Evolutionary conservation across 2,888 invertebrate genomes (phyloP).

Genomic region (Eristalis intricaria): DNA sequence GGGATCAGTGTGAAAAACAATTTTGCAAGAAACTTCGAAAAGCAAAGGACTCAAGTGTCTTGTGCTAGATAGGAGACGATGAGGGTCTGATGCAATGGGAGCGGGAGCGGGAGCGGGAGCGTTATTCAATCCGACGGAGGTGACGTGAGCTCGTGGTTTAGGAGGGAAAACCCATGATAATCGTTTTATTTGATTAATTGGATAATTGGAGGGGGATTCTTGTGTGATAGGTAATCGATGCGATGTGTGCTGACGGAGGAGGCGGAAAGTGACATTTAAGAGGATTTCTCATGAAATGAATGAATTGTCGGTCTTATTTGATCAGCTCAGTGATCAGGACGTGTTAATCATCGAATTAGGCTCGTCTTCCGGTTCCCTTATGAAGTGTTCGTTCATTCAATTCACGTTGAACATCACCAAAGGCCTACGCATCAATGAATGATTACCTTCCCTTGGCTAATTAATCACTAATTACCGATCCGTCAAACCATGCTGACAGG

Average conservation of each 20-base stretch:
- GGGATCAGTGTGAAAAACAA: slow-evolving; percentile 8
- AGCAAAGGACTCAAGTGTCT: slow-evolving; percentile 20
- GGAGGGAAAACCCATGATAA: neutral
- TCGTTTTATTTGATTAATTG: slow-evolving; percentile 30
- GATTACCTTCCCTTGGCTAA: neutral
- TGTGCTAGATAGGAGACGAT: slow-evolving; percentile 7
- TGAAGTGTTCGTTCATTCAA: no score
- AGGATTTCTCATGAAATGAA: no score
- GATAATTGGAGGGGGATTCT: neutral
- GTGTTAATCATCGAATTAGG: no score
- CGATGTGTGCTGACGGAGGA: no score
- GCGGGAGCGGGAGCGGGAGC: neutral
- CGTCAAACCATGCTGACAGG: neutral
- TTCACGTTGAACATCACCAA: no score
- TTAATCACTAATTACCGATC: neutral
- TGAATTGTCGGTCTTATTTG: no score
- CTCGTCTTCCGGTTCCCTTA: no score
- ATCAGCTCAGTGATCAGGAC: no score
- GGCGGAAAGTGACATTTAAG: no score
- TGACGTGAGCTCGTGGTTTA: neutral
- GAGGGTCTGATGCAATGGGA: neutral
- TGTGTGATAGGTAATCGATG: slow-evolving; percentile 6
- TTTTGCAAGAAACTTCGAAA: slow-evolving; percentile 23
- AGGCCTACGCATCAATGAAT: no score
- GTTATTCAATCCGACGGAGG: no score